A percentile compares a stretch with the other conserved stretches of the same genome.
Conservation (phyloP, 2,888 invertebrate species). For the Lasioglossum zephyrum region DNA sequence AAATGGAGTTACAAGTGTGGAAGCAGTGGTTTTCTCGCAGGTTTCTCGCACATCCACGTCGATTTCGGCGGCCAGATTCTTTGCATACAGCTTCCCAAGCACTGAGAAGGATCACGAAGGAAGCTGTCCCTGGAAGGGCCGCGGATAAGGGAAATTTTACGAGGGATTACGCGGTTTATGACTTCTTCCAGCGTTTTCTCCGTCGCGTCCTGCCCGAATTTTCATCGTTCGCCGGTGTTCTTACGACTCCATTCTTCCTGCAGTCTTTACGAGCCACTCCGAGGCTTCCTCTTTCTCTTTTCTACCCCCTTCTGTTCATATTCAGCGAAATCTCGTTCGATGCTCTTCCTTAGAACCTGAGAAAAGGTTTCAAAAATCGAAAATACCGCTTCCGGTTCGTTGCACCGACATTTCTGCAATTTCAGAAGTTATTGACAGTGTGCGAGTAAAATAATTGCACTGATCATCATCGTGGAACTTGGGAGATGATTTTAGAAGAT, state of each 20-base stretch:
- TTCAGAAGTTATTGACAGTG: neutral
- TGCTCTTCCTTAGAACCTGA: neutral
- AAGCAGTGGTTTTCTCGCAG: neutral
- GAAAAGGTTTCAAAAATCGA: neutral
- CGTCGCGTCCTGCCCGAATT: constrained; percentile 34
- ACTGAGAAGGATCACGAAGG: constrained; percentile 20
- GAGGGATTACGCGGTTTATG: constrained; percentile 81
- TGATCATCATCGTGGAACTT: neutral
- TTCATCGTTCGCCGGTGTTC: neutral
- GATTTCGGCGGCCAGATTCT: neutral
- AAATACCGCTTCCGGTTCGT: neutral
- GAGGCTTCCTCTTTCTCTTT: neutral
- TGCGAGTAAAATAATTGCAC: neutral
- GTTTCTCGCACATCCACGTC: neutral
- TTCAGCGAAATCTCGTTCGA: neutral
- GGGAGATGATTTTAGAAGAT: neutral
- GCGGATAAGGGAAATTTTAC: constrained; percentile 77
- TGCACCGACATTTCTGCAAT: neutral
- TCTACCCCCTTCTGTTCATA: neutral
- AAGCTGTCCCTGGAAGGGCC: constrained; percentile 54
- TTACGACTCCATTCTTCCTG: neutral
- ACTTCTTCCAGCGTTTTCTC: constrained; percentile 70
- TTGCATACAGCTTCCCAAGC: constrained; percentile 37
- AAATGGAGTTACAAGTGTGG: neutral
- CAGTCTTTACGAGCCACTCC: constrained; percentile 1